Base-by-base conservation (phyloP, 2,113 vertebrate genomes). In the Melanerpes aurifrons region DNA sequence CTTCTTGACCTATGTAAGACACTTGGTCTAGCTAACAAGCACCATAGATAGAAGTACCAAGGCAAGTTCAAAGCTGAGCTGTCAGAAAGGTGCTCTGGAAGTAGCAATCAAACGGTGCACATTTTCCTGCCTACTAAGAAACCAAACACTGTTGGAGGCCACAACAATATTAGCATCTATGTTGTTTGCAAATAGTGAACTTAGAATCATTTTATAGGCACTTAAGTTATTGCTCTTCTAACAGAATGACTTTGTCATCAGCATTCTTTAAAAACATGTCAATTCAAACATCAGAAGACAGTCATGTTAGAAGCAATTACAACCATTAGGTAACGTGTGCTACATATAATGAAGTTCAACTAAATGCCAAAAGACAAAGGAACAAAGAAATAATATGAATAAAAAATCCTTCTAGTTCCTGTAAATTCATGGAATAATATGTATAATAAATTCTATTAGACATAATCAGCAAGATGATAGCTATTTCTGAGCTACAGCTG, bases 181-280 rank as follows among this genome's bases (percentile, higher is more conserved):
- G 37, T 89, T 69, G 90, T 45, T 58, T 72, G 56, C 62, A 94
- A 88, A 91, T 92, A 88, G 90, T 81, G 43, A 92, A 84, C 48
- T 82, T 79, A 79, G 40, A 64, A 77, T 72, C 77, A 86, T 75
- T 82, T 95, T 82, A 50, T 3, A 78, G 54, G 35, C 35, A 69
- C 5, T 53, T 50, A 81, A 32, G 57, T 28, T 18, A 58, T 83
- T 75, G 14, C 40, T 88, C 70, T 82, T 94, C 58, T 82, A 79
- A 32, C 78, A 78, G 20, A 3, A 66, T 35, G 3, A 86, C 64
- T 92, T 86, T 50, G 84, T 84, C 76, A 87, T 67, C 31, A 37
- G 25, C 12, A 12, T 73, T 84, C 78, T 80, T 64, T 67, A 64
- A 81, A 87, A 91, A 48, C 62, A 66, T 0, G 2, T 45, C 70